phyloP scores from a whole-genome alignment of 2,113 vertebrate species.

The Nannobrachium achirus region DNA sequence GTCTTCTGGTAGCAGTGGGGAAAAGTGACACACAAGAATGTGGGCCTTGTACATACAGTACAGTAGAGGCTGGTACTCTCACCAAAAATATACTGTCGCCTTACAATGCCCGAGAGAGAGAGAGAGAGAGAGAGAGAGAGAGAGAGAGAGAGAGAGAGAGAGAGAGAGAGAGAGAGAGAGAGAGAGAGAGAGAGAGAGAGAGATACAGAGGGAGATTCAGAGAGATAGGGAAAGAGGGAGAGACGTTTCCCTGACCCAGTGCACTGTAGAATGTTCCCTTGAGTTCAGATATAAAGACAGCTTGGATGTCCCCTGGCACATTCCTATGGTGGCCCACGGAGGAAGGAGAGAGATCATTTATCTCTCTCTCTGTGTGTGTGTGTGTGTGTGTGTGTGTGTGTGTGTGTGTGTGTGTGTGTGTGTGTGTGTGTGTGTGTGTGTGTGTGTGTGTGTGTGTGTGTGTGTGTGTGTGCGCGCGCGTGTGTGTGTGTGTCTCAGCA shows the following conservation, averaged over 20 bases:
- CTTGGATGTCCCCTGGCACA: conserved; percentile 47
- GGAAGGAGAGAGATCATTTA: conserved; percentile 20
- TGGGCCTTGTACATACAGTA: not conserved
- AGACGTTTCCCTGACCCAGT: conserved; percentile 36
- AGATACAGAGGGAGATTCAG: too few relatives aligned
- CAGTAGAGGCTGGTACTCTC: conserved; percentile 12
- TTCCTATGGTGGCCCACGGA: conserved; percentile 35
- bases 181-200: conserved; percentile 7
- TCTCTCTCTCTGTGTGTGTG: too few relatives aligned
- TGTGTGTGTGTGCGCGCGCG: conserved; percentile 7
- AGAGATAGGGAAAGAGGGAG: not conserved
- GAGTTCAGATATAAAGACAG: conserved; percentile 36
- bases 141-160: too few relatives aligned
- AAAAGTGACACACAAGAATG: conserved; percentile 23
- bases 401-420: conserved; percentile 31
- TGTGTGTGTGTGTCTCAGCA: conserved; percentile 32
- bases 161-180: not conserved
- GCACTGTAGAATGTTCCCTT: conserved; percentile 32
- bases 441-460: conserved; percentile 23
- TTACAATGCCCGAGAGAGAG: conserved; percentile 18
- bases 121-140: too few relatives aligned
- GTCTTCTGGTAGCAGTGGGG: conserved; percentile 28
- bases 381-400: not conserved
- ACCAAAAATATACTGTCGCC: conserved; percentile 41
- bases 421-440: conserved; percentile 7